Evolutionary conservation across 2,797 vertebrate genomes (phyloP), one percentile per base, ranked within the genome.

Genomic region (Otolemur crassicaudatus): DNA sequence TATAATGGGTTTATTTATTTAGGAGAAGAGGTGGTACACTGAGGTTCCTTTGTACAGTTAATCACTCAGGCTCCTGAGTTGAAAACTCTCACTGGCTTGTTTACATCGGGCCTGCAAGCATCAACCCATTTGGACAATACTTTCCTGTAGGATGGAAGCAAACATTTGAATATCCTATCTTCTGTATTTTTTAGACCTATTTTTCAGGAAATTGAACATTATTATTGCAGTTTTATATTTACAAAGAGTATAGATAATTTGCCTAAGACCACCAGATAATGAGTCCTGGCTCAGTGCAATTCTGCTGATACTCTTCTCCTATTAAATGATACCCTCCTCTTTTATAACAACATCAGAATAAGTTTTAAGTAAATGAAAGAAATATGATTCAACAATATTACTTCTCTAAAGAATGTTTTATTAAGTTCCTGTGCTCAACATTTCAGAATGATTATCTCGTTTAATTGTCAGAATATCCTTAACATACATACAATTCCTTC

Each of bases 331-430:
- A 1, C 40, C 73, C 65, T 63, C 29, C 37, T 49, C 34, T 72
- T 89, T 95, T 20, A 49, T 17, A 82, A 76, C 10, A 76, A 91
- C 88, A 61, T 84, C 1, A 75, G 75, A 91, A 65, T 76, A 56
- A 27, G 49, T 46, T 72, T 72, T 92, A 86, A 49, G 40, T 73
- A 27, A 91, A 83, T 14, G 53, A 63, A 16, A 91, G 25, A 0
- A 43, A 49, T 40, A 27, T 22, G 3, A 77, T 56, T 93, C 19
- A 93, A 49, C 31, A 34, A 58, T 43, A 65, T 72, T 11, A 77
- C 67, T 85, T 75, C 67, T 69, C 79, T 70, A 67, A 14, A 46
- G 31, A 23, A 9, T 4, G 79, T 43, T 87, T 94, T 86, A 37
- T 12, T 10, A 77, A 40, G 16, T 40, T 27, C 91, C 43, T 77